These are phyloP conservation scores for Thalassophryne amazonica DNA, from an alignment of 2,797 vertebrate genomes.

Conservation along the genomic window DNA sequence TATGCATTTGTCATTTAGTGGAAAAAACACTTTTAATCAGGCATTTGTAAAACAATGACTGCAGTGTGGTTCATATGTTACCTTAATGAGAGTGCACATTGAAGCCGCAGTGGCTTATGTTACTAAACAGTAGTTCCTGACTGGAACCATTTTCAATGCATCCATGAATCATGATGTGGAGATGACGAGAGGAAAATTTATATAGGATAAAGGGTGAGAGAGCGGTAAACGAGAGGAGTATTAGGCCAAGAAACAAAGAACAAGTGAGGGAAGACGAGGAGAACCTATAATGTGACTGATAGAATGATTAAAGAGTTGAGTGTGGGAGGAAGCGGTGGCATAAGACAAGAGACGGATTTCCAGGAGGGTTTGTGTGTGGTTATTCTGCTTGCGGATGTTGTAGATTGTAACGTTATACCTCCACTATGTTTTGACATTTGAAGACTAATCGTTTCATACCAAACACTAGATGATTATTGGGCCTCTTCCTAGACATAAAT, in stretches of 20 bases:
- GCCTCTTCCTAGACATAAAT: constrained; percentile 43
- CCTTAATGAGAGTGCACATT: constrained; percentile 20
- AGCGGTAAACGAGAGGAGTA: constrained; percentile 14
- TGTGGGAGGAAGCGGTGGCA: constrained; percentile 40
- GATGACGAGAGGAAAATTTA: constrained; percentile 10
- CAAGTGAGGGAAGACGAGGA: constrained; percentile 16
- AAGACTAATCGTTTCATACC: constrained; percentile 57
- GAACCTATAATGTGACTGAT: constrained; percentile 48
- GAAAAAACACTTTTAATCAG: background rate
- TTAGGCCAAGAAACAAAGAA: constrained; percentile 21
- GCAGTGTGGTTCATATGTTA: constrained; percentile 18
- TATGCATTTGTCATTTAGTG: background rate
- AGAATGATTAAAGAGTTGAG: constrained; percentile 54
- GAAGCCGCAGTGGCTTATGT: constrained; percentile 28
- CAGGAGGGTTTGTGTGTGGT: constrained; percentile 32
- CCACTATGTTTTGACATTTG: constrained; percentile 67
- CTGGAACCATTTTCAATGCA: constrained; percentile 18
- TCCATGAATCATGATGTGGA: constrained; percentile 11
- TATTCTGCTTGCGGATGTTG: constrained; percentile 55
- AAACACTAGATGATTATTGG: constrained; percentile 47
- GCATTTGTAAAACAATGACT: constrained; percentile 6
- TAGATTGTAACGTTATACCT: constrained; percentile 61
- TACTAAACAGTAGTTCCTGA: constrained; percentile 30
- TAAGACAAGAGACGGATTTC: constrained; percentile 10
- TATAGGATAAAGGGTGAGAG: too few species aligned